Conservation (phyloP, 2,888 invertebrate genomes). For the Catocala fraxini region DNA sequence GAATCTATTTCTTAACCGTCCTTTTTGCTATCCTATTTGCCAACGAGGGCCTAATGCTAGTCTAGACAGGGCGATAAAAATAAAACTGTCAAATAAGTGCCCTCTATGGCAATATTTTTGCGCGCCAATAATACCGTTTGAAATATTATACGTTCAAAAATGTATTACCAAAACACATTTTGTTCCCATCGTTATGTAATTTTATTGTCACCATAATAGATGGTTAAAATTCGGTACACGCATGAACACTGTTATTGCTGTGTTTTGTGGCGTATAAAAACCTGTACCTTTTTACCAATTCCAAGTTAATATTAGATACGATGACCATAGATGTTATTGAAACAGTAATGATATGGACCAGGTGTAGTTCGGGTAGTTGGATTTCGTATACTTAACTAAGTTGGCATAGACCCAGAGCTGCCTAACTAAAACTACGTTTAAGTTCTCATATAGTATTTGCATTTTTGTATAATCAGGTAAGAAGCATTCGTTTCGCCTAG, state of each 20-base stretch:
- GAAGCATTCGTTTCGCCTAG: too few relatives aligned
- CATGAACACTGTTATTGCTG: constrained; percentile 30
- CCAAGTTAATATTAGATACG: constrained; percentile 34
- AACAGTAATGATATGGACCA: constrained; percentile 25
- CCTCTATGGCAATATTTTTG: constrained; percentile 20
- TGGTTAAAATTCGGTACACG: constrained; percentile 37
- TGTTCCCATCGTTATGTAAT: constrained; percentile 24
- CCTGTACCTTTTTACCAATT: constrained; percentile 41
- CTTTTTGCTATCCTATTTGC: constrained; percentile 24
- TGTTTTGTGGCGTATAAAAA: constrained; percentile 30
- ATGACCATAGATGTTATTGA: constrained; percentile 36
- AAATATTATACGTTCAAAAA: constrained; percentile 35
- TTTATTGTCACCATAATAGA: constrained; percentile 38
- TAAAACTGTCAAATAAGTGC: constrained; percentile 26
- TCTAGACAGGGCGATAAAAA: constrained; percentile 37
- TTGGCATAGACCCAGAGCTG: too few relatives aligned
- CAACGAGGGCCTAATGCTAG: constrained; percentile 21
- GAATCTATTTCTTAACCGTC: constrained; percentile 28
- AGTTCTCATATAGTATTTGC: too few relatives aligned
- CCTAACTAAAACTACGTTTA: too few relatives aligned
- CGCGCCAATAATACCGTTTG: constrained; percentile 26
- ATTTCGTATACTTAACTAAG: too few relatives aligned
- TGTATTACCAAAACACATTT: constrained; percentile 27
- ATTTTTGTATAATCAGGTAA: too few relatives aligned
- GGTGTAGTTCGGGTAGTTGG: background rate